Base-by-base conservation (phyloP, 2,797 vertebrate genomes). In the Gallinago solitaria region DNA sequence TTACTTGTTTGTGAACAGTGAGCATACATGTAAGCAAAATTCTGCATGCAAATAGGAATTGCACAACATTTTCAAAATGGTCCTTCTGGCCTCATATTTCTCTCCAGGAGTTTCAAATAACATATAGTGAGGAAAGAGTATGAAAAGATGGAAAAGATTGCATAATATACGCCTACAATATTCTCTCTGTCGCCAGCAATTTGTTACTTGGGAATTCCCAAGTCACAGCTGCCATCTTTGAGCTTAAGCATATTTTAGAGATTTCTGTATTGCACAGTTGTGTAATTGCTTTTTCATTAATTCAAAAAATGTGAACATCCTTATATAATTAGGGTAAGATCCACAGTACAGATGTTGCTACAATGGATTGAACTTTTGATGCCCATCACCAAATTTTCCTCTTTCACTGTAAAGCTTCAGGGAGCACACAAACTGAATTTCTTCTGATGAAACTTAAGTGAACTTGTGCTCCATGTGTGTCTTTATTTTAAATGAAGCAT, bases 151-250 rank as follows among this genome's bases (percentile, higher is more conserved):
- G 15, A 28, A 61, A 81, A 20, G 4, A 30, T 69, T 84, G 20
- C 7, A 4, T 87, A 65, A 64, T 94, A 5, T 39, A 28, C 12
- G 90, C 41, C 20, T 69, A 33, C 27, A 59, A 21, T 84, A 63
- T 43, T 92, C 27, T 63, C 5, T 75, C 41, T 83, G 16, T 86
- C 5, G 27, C 9, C 20, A 73, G 37, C 50, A 83, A 41, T 73
- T 88, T 70, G 30, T 78, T 78, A n/a, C 45, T 90, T 79, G 23
- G 67, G 63, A 92, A 82, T 93, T 95, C 74, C 57, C 19, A 63
- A 69, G 88, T 84, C 33, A 51, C 8, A 79, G 28, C 54, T 83
- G 47, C 59, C 24, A 18, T 82, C 25, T 87, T 68, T 67, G 59
- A 14, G 7, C 30, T 89, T 79, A 69, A 65, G 81, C 4, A 0